Base-by-base conservation (phyloP, 2,113 vertebrate genomes). In the Ctenomys sociabilis region DNA sequence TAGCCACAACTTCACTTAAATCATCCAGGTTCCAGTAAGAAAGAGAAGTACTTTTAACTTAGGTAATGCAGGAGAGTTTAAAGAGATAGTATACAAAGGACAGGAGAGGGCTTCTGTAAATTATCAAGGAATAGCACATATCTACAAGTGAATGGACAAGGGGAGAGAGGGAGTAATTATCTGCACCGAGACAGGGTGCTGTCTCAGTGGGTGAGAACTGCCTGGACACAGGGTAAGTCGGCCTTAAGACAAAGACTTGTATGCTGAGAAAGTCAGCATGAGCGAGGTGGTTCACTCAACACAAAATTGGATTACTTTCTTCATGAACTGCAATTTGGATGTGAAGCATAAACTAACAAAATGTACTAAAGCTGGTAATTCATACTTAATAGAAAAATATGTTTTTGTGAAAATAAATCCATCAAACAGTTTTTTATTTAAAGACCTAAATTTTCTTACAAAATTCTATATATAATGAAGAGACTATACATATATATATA, bases 341-440 rank as follows among this genome's bases (percentile, higher is more conserved):
- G 24, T 54, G 12, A 87, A 70, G 30, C 24, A 97, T 85, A 96
- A 97, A 97, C 95, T 16, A 93, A 70, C 5, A 86, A 32, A 68
- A 82, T 61, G 84, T 0, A 75, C 2, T 43, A 92, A 95, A 92
- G 82, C 4, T 40, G 9, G 19, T 89, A 78, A 83, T 35, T 78
- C 49, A 61, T 64, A 88, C 72, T 85, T 88, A 73, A 92, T 90
- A 85, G n/a, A 52, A 32, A 32, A 87, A 63, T 1, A 66, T 28
- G 32, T 83, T 85, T 91, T 77, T 85, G 19, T 73, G 43, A 93
- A 95, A 92, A 57, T 54, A 94, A 95, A 83, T 66, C 5, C 3
- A 80, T 68, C 59, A 80, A 22, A 64, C 6, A 85, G 77, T 7
- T 2, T 85, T 82, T 84, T 93, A 88, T 64, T 80, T 73, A 89